Evolutionary conservation across 2,797 vertebrate genomes (phyloP), one percentile per base, ranked within the genome.

Genomic region (Oceanodroma leucorhoa): DNA sequence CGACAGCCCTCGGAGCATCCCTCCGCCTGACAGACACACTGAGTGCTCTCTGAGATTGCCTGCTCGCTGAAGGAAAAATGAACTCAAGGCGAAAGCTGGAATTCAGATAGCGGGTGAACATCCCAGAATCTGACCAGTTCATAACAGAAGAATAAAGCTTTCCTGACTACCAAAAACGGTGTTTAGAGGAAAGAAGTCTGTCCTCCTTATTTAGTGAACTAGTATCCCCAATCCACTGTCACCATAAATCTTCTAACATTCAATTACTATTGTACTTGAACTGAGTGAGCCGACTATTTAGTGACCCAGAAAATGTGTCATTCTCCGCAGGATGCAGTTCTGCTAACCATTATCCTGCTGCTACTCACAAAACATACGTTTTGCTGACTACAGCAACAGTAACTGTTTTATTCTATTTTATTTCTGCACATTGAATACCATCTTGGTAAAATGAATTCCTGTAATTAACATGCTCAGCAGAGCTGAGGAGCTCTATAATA

Each of bases 401-500:
- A 94, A 95, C 71, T 43, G 55, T 54, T 86, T 83, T 45, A 91
- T 71, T 64, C 57, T 94, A 82, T 97, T 98, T 97, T 96, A 95
- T 95, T 97, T 96, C 67, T 95, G 64, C 55, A 88, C 89, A 83
- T 67, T 83, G 76, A 95, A 96, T 65, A 94, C 60, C 48, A 48
- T 93, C 41, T 93, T 77, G 26, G 32, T 91, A 95, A 96, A 97
- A 97, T 93, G 77, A 96, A 92, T 95, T 96, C 64, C 72, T 86
- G 54, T 85, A 96, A 97, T 98, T 97, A 97, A 93, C 55, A 89
- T 50, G 43, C 73, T 94, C 73, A 86, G 84, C 92, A 95, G 95
- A 32, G 51, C 60, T 94, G 45, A 96, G 48, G 34, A 77, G 30
- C 29, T 65, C 76, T 90, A n/a, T 81, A 95, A 95, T 78, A 70